Evolutionary conservation across 2,888 invertebrate genomes (phyloP), one percentile per base, ranked within the genome.

Genomic region (Spodoptera exigua): DNA sequence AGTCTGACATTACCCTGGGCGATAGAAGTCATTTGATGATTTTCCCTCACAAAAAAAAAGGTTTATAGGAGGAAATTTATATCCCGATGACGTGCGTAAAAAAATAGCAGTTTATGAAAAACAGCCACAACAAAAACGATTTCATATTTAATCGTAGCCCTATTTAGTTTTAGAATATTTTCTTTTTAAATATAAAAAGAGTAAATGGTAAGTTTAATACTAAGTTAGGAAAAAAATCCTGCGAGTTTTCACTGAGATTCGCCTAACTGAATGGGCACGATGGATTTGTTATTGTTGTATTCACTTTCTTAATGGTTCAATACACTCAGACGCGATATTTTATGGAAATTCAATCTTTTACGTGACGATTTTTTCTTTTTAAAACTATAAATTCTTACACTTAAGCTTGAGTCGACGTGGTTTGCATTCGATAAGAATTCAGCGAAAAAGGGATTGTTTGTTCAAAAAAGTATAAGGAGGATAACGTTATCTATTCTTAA

Each of bases 271-370:
- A 61, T 40, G 53, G 44, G 16, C 49, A 27, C 17, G 13, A 51
- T 34, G 40, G 59, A 39, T 52, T 61, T 51, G n/a, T 68, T 58
- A 53, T 70, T 65, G 39, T 53, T 64, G 52, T 64, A 37, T 18
- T 5, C 35, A 40, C 46, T 62, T 45, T 48, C 45, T 49, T 57
- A 57, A 48, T 49, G 48, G 16, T 51, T 34, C 36, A 7, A 27
- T 37, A 51, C 32, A 40, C 32, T 18, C 44, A 58, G 58, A 41
- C 49, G 17, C 41, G 36, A 54, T 71, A 55, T 66, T 60, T 60
- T 51, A 55, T 49, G 43, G 12, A 52, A 61, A 73, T 54, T 55
- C 62, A 68, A 68, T 73, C 12, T 63, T 58, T 40, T 69, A 70
- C 74, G 70, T 70, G 73, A 61, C 46, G 14, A 13, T 61, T 52